Percentiles rank a stretch among this genome's conserved stretches.
These are phyloP conservation scores for Litocranius walleri DNA, from an alignment of 2,113 vertebrate genomes.

Conservation along the genomic window DNA sequence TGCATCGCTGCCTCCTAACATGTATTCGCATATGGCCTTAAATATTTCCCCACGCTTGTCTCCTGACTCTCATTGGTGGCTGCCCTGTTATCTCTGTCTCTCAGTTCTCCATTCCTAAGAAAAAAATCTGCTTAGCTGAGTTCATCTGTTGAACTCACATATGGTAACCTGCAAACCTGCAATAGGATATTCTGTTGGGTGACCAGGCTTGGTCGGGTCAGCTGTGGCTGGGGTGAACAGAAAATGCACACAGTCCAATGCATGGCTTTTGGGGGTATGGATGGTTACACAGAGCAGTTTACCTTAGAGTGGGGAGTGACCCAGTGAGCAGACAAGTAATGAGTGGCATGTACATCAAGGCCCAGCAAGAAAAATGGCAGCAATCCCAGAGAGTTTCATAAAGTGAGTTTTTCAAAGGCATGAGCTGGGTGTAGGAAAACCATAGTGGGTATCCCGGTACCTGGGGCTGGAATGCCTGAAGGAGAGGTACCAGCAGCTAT, in stretches of 20 bases:
- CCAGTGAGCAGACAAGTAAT: background rate
- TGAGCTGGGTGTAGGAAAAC: background rate
- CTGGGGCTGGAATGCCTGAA: background rate
- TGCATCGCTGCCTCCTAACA: background rate
- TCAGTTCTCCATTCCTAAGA: background rate
- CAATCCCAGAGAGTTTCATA: background rate
- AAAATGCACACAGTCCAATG: background rate
- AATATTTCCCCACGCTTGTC: background rate
- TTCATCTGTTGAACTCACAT: background rate
- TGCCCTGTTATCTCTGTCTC: background rate
- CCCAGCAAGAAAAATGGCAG: background rate
- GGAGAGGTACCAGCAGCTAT: background rate
- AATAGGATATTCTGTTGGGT: background rate
- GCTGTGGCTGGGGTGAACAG: background rate
- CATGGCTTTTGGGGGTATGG: background rate
- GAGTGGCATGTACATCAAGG: background rate
- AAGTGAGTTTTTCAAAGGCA: background rate
- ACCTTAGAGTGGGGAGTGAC: background rate
- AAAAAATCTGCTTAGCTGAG: background rate
- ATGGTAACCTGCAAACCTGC: background rate
- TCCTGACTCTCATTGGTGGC: background rate
- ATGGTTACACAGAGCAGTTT: background rate
- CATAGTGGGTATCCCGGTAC: rapidly evolving
- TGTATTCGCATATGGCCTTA: background rate
- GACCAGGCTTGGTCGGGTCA: background rate